Percentiles rank a stretch among this genome's conserved stretches.
These are phyloP conservation scores for Caenorhabditis remanei DNA, from an alignment of 1,140 invertebrate species.

Conservation along the genomic window DNA sequence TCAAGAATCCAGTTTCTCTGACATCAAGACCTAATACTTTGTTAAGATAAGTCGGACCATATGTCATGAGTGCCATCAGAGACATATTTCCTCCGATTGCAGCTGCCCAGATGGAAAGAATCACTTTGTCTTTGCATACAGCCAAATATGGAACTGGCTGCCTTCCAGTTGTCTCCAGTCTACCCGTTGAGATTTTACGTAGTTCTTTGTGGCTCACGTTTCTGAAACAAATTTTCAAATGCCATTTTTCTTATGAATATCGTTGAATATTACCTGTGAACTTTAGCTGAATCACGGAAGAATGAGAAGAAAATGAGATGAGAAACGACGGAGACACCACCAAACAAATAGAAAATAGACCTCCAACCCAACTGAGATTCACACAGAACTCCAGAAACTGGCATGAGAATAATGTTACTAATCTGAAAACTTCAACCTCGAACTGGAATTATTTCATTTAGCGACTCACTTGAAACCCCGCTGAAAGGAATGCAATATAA, in stretches of 20 bases:
- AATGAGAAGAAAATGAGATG: slow-evolving; percentile 63
- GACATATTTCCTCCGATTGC: slow-evolving; percentile 49
- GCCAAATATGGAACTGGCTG: not conserved
- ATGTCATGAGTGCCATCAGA: slow-evolving; percentile 60
- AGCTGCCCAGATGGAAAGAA: slow-evolving; percentile 56
- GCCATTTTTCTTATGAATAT: not conserved
- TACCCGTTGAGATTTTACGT: slow-evolving; percentile 18
- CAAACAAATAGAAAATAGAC: slow-evolving; percentile 67
- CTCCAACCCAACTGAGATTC: slow-evolving; percentile 65
- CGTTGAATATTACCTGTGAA: slow-evolving; percentile 61
- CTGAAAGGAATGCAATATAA: slow-evolving; percentile 72
- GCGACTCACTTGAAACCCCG: slow-evolving; percentile 70
- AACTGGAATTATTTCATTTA: not conserved
- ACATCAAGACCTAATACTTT: slow-evolving; percentile 65
- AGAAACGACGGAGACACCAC: slow-evolving; percentile 55
- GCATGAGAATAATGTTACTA: slow-evolving; percentile 68
- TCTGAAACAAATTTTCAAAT: slow-evolving; percentile 6
- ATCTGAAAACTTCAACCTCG: slow-evolving; percentile 63
- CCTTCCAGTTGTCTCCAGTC: not conserved
- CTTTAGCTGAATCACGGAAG: slow-evolving; percentile 64
- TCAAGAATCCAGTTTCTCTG: slow-evolving; percentile 62
- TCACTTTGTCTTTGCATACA: slow-evolving; percentile 48
- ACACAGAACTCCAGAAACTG: slow-evolving; percentile 66
- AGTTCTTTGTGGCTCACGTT: slow-evolving; percentile 51
- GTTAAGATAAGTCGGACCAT: slow-evolving; percentile 69